A percentile compares a stretch with the other conserved stretches of the same genome.
Conservation (phyloP, 2,113 vertebrate species). For the Fregetta grallaria region DNA sequence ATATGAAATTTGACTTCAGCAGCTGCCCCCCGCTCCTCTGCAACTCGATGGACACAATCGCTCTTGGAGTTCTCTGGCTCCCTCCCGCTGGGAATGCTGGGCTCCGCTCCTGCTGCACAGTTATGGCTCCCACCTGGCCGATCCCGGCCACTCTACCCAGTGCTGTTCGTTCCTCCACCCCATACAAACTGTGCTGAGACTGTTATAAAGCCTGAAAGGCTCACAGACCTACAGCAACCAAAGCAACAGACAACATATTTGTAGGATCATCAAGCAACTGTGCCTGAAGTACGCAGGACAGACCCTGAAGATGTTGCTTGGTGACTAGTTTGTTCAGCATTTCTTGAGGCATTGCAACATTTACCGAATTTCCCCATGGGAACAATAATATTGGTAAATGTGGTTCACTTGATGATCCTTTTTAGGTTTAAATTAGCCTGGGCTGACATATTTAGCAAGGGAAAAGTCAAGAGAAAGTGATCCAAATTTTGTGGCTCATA, state of each 20-base stretch:
- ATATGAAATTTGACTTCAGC: neutral
- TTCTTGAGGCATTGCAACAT: constrained; percentile 17
- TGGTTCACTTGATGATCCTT: neutral
- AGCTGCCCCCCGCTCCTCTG: neutral
- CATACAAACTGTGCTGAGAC: neutral
- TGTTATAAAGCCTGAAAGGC: neutral
- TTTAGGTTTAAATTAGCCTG: neutral
- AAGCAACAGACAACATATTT: neutral
- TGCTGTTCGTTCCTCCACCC: neutral
- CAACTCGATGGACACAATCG: neutral
- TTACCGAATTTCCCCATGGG: neutral
- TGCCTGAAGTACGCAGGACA: neutral
- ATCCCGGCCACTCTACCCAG: neutral
- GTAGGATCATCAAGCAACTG: neutral
- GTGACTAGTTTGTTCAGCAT: neutral
- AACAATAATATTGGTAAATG: neutral
- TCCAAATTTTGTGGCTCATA: neutral
- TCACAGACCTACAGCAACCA: neutral
- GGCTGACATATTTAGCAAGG: neutral
- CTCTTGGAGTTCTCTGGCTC: neutral
- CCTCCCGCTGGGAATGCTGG: neutral
- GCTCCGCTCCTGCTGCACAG: neutral
- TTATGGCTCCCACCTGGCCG: neutral
- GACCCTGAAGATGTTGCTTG: neutral
- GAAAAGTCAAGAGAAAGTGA: neutral